Evolutionary conservation across 2,888 invertebrate species (phyloP).

Genomic region (Uloborus plumipes): DNA sequence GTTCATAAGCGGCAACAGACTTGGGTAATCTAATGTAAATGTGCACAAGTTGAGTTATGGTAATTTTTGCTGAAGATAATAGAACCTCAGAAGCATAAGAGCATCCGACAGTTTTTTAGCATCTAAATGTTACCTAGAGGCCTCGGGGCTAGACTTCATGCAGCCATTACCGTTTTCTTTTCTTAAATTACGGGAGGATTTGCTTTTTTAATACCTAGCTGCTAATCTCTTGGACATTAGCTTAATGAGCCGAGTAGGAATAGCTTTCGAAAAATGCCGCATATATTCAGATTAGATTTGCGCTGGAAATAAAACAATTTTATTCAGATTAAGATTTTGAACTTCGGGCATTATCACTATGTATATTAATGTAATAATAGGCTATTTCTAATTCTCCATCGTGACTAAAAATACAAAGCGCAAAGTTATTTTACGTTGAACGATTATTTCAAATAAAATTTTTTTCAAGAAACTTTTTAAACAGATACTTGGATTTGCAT

Average conservation of each 20-base stretch:
- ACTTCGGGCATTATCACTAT: too few species aligned
- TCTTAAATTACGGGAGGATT: conserved; percentile 4
- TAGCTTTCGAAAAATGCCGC: too few species aligned
- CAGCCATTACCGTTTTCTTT: conserved; percentile 3
- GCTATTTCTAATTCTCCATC: too few species aligned
- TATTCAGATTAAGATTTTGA: too few species aligned
- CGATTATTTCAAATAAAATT: too few species aligned
- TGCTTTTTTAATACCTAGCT: conserved; percentile 2
- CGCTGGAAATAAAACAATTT: too few species aligned
- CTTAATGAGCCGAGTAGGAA: conserved; percentile 12
- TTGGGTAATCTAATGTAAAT: conserved; percentile 15
- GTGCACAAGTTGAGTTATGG: conserved; percentile 26
- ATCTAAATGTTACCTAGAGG: conserved; percentile 4
- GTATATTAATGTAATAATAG: too few species aligned
- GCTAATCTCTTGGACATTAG: conserved; percentile 14
- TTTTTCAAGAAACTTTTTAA: too few species aligned
- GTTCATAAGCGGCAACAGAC: neutral
- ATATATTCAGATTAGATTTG: too few species aligned
- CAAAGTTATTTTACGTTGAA: too few species aligned
- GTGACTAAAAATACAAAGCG: too few species aligned
- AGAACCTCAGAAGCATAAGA: conserved; percentile 1
- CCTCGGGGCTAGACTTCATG: neutral
- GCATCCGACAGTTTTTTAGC: conserved; percentile 10
- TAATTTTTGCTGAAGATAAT: conserved; percentile 26
- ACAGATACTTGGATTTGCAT: too few species aligned